Base-by-base conservation (phyloP, 2,888 invertebrate species). In the Anoncus sp. region DNA sequence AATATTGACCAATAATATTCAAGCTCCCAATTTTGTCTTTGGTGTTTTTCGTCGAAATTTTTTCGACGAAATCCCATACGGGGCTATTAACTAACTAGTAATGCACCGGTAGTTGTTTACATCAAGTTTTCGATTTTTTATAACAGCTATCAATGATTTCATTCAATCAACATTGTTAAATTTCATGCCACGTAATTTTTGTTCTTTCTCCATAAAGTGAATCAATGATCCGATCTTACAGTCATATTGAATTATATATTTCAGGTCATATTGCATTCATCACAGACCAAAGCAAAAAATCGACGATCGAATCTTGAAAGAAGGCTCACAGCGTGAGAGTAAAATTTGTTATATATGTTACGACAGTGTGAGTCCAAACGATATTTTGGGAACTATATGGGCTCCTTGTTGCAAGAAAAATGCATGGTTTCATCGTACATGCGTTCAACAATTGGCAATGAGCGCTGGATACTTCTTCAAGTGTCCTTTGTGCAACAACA, bases 391-490 rank as follows among this genome's bases (percentile, higher is more conserved):
- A 1, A 94, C 94, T 0, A 91, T 97, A 24, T 94, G 94, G 93
- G 94, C 96, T 0, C 95, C 96, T 0, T 97, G 97, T 89, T 97
- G 97, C 83, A 94, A 93, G 2, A 92, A 93, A 27, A 95, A 95
- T 80, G 94, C 95, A 0, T 96, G 96, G 95, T 96, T 96, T 85
- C 97, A 97, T 85, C 92, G 95, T 53, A 86, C 84, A 16, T 97
- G 97, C 90, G 87, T 96, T 35, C 94, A 96, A 95, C 92, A 93
- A 69, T 94, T 96, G 91, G 96, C 97, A 0, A 88, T 94, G 6
- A 95, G 93, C 82, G 94, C 97, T 0, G 97, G 97, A 0, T 96
- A 97, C 84, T 97, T 96, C 87, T 94, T 97, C 81, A 97, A 96
- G 86, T 97, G 97, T 87, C 97, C 97, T 0, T 91, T 96, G 0